phyloP scores from a whole-genome alignment of 2,797 vertebrate species.

The Taenioides sp. region DNA sequence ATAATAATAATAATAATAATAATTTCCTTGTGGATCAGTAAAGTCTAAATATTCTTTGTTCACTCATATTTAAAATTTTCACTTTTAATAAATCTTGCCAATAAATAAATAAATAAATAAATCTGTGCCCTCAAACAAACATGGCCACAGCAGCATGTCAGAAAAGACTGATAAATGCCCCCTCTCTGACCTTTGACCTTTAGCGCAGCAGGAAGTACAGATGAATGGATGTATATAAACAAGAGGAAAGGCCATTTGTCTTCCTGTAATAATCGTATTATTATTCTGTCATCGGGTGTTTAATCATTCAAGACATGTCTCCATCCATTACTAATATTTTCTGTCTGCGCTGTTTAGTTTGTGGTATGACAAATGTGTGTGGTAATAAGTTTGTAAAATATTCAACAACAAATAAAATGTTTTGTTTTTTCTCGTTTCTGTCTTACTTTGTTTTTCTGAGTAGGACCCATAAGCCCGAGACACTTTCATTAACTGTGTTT shows the following conservation, averaged over 20 bases:
- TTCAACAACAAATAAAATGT: background rate
- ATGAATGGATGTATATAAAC: slow-evolving; percentile 38
- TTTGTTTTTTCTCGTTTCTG: background rate
- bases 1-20: too few species aligned
- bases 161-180: slow-evolving; percentile 46
- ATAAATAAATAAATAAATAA: background rate
- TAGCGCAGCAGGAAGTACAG: slow-evolving; percentile 20
- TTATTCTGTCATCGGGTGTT: slow-evolving; percentile 18
- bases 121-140: slow-evolving; percentile 6
- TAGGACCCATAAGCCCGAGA: background rate
- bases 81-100: slow-evolving; percentile 9
- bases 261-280: slow-evolving; percentile 25
- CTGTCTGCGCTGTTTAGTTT: background rate
- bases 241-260: slow-evolving; percentile 51
- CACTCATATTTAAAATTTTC: slow-evolving; percentile 17
- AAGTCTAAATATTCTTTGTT: background rate
- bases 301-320: slow-evolving; percentile 13
- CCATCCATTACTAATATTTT: slow-evolving; percentile 2
- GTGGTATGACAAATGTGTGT: background rate
- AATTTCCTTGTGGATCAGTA: too few species aligned
- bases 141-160: slow-evolving; percentile 26
- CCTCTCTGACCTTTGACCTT: slow-evolving; percentile 54
- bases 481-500: background rate
- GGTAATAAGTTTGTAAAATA: background rate
- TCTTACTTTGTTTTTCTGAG: background rate